Conservation (phyloP, 2,888 invertebrate genomes). For the Lepetodrilus schrolli region DNA sequence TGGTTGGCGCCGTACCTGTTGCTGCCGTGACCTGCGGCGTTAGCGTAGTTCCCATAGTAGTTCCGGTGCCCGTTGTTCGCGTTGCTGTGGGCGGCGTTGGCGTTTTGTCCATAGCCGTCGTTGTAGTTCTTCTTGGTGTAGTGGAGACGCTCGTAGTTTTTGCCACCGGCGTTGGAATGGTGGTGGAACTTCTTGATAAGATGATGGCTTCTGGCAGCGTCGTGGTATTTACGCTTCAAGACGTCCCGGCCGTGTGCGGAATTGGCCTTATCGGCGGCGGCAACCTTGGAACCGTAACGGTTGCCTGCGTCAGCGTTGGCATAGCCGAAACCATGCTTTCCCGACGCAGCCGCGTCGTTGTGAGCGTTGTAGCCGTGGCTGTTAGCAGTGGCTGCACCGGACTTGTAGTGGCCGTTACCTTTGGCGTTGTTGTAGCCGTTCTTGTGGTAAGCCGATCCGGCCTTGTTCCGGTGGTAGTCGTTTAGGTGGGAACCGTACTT, state of each 20-base stretch:
- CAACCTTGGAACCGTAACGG: neutral
- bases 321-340: neutral
- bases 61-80: neutral
- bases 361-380: neutral
- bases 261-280: neutral
- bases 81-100: neutral
- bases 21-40: constrained; percentile 9
- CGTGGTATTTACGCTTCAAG: constrained; percentile 9
- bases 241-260: neutral
- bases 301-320: constrained; percentile 4
- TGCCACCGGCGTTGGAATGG: constrained; percentile 16
- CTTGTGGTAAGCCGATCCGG: constrained; percentile 12
- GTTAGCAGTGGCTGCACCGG: neutral
- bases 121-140: constrained; percentile 29
- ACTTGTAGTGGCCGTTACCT: constrained; percentile 6
- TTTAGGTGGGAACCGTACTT: constrained; percentile 24
- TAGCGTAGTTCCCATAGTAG: constrained; percentile 7
- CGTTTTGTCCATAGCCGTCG: neutral
- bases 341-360: constrained; percentile 6
- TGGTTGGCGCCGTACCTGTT: neutral
- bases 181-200: constrained; percentile 28
- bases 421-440: constrained; percentile 20
- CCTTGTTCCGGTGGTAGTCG: constrained; percentile 7
- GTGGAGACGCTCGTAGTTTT: constrained; percentile 17
- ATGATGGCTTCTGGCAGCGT: constrained; percentile 20